phyloP scores from a whole-genome alignment of 2,113 vertebrate species.

The Tyrannus savana region DNA sequence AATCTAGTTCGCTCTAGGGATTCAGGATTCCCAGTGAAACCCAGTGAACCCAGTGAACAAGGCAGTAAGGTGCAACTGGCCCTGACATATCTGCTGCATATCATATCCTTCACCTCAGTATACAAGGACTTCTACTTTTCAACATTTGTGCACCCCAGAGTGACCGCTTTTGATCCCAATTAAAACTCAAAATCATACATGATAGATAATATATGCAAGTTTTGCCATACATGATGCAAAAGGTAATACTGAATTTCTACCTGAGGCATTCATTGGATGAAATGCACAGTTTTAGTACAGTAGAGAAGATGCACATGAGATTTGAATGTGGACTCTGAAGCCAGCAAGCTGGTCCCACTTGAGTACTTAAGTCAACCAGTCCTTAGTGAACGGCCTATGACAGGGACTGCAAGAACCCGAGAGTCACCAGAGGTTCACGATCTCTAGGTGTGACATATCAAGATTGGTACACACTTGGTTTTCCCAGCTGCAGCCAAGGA shows the following conservation, averaged over 20 bases:
- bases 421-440: neutral
- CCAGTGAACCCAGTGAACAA: neutral
- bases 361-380: neutral
- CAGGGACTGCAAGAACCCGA: neutral
- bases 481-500: neutral
- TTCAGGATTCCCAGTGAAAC: neutral
- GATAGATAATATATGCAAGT: neutral
- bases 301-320: neutral
- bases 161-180: neutral
- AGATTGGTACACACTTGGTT: neutral
- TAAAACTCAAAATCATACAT: neutral
- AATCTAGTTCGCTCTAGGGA: neutral
- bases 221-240: neutral
- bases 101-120: neutral
- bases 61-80: neutral
- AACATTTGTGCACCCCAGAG: neutral
- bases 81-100: neutral
- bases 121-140: neutral
- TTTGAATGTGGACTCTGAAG: neutral
- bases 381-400: fast-evolving
- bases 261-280: neutral
- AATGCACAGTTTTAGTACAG: neutral
- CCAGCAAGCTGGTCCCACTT: neutral
- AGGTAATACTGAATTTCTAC: neutral
- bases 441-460: neutral